Evolutionary conservation across 1,140 invertebrate genomes (phyloP), one percentile per base, ranked within the genome.

Genomic region (Armadillidium nasatum): DNA sequence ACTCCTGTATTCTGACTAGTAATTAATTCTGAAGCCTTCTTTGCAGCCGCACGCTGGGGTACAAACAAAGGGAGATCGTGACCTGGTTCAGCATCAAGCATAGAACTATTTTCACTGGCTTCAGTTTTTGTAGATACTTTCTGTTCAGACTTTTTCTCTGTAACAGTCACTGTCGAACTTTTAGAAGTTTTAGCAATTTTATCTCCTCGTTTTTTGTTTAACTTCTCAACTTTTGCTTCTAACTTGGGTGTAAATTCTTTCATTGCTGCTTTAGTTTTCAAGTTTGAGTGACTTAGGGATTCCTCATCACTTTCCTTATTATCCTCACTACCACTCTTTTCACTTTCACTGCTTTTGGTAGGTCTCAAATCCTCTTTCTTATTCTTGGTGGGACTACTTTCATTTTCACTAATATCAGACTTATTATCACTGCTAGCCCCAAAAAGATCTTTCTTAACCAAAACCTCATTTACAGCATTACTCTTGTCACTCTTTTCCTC

Each of bases 41-140:
- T 95, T 19, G 94, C 93, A 22, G 94, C 93, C 84, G 94, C 91
- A 72, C 94, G 86, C 84, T 95, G 94, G 0, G 93, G 94, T n/a
- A 95, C 93, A 81, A 95, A 81, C 43, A 79, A 67, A 46, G 73
- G 75, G 22, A 76, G 33, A 33, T 80, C 76, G 33, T 43, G 72
- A 44, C n/a, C 43, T 10, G 72, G 46, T 33, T 68, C 60, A 21
- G 10, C 22, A 23, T 70, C 68, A 70, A 22, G 19, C 68, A 71
- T 60, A 66, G 72, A 7, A 72, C 73, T 19, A 72, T 45, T 22
- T 76, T 23, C 45, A 11, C 45, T 54, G 0, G 60, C 21, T n/a
- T 80, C 79, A 67, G 33, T 50, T n/a, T 78, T 78, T 43, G 77
- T 73, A 6, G 50, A 13, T 15, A 60, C 72, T 15, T 45, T 71